Conservation (phyloP, 2,113 vertebrate genomes). For the Phalacrocorax aristotelis region DNA sequence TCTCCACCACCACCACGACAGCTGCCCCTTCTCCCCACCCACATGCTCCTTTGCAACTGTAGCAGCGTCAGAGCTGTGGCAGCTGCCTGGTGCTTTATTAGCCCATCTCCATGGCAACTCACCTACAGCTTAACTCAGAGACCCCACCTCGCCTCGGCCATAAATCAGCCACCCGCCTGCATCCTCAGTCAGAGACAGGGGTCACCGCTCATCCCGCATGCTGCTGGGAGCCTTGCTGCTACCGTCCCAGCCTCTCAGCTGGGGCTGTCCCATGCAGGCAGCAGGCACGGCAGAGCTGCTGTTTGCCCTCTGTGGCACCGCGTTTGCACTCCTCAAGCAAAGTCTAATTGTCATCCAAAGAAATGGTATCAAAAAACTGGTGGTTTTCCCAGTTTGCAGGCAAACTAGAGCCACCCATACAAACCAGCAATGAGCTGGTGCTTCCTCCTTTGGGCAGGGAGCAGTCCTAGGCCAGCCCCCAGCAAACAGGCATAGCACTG, state of each 20-base stretch:
- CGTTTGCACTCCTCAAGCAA: not conserved
- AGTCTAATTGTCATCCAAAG: not conserved
- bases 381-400: not conserved
- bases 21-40: not conserved
- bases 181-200: fast-evolving
- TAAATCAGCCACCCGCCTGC: not conserved
- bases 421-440: not conserved
- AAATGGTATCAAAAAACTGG: not conserved
- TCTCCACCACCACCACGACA: not conserved
- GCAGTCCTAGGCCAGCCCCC: not conserved
- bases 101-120: conserved; percentile 66
- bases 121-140: conserved; percentile 42
- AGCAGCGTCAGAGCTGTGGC: not conserved
- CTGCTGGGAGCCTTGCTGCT: not conserved
- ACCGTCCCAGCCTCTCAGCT: not conserved
- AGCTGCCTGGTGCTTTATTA: conserved; percentile 52
- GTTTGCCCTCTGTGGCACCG: not conserved
- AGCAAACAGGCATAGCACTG: not conserved
- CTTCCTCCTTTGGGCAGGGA: not conserved
- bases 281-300: not conserved
- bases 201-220: not conserved
- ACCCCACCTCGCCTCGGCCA: conserved; percentile 21
- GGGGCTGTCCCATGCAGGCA: not conserved
- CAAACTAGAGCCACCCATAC: not conserved
- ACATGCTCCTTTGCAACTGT: not conserved